Evolutionary conservation across 2,797 vertebrate genomes (phyloP), one percentile per base, ranked within the genome.

Genomic region (Siniperca undulata): DNA sequence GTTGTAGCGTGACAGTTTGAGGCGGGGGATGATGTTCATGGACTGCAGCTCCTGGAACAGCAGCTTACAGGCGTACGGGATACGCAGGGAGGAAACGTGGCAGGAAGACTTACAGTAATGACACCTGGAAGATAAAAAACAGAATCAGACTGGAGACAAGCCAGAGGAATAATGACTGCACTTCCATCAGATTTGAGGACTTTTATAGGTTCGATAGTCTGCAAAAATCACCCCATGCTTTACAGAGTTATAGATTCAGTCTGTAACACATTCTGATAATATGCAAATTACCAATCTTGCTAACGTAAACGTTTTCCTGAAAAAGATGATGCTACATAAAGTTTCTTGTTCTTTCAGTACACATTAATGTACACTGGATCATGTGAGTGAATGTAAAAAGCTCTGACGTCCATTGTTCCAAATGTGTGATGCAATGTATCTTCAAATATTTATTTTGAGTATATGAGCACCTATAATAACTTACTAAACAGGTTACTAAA

Each of bases 41-140:
- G 99, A 99, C 94, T 99, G 98, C 62, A 99, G 94, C 83, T 99
- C 98, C 93, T 99, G 99, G 93, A 99, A 99, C 61, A 99, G 97
- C 87, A 99, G 96, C 93, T 99, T 99, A 94, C 99, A 99, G 91
- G 98, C 98, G 0, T 99, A 99, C 0, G 99, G 99, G 86, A 99
- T 99, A 3, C 97, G 96, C 78, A 99, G 96, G 19, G 99, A 99
- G 11, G 99, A 99, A 30, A 99, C 98, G 0, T 99, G 98, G 65
- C 99, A 99, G 0, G 99, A 99, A 0, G 99, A 99, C 83, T 99
- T 99, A 90, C 99, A 99, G 95, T 97, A 99, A 94, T 99, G 98
- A 89, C 99, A 99, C 99, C 99, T 99, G 94, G 1, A 84, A 46
- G 65, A 65, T 17, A 62, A 11, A 84, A 52, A 30, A 82, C 4